These are phyloP conservation scores for Oscheius sp. DNA, from an alignment of 2,888 invertebrate species.

Conservation along the genomic window DNA sequence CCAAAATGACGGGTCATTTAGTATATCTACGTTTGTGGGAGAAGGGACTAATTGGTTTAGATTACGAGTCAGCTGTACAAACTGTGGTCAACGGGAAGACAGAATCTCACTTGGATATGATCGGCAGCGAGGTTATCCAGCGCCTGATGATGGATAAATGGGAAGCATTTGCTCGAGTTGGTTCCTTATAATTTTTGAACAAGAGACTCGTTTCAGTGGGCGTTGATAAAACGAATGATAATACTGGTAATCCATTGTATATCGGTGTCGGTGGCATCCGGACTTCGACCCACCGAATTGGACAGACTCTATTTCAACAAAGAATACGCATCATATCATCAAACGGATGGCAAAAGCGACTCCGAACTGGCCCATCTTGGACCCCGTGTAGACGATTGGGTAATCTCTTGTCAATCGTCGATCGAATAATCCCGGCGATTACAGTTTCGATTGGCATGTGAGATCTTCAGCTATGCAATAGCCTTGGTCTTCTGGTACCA, in stretches of 20 bases:
- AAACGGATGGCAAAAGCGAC: constrained; percentile 57
- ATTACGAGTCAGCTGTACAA: constrained; percentile 97
- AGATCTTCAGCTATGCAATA: constrained; percentile 87
- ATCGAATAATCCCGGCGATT: constrained; percentile 23
- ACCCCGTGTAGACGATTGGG: constrained; percentile 25
- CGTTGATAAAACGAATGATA: constrained; percentile 89
- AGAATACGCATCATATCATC: constrained; percentile 36
- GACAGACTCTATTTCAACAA: constrained; percentile 76
- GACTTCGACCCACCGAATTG: constrained; percentile 83
- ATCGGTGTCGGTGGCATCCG: constrained; percentile 90
- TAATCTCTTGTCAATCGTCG: not conserved
- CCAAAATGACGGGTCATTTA: constrained; percentile 91
- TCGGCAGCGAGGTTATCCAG: constrained; percentile 97
- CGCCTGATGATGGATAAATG: constrained; percentile 96
- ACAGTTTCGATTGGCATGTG: constrained; percentile 81
- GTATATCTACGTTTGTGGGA: constrained; percentile 76
- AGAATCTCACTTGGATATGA: constrained; percentile 97
- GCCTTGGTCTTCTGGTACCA: constrained; percentile 89
- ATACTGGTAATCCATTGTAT: constrained; percentile 88
- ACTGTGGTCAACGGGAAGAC: constrained; percentile 96
- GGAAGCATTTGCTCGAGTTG: constrained; percentile 95
- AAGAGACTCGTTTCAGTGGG: constrained; percentile 79
- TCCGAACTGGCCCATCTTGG: constrained; percentile 61
- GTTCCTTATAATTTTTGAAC: not conserved
- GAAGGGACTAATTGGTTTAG: constrained; percentile 76